phyloP scores from a whole-genome alignment of 2,888 invertebrate genomes.

The Phasia obesa region DNA sequence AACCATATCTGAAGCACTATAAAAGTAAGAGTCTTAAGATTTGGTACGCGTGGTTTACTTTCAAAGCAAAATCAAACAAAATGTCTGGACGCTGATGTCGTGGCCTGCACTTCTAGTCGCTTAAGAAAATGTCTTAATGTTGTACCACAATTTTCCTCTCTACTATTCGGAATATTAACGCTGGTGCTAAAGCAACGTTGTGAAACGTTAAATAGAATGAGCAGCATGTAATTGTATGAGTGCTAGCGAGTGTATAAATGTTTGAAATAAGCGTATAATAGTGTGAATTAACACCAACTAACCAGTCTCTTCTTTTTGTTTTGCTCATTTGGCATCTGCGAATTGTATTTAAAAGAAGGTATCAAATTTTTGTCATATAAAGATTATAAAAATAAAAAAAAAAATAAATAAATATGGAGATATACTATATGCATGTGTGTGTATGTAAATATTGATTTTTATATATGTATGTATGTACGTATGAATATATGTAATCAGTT shows the following conservation, averaged over 20 bases:
- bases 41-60: too few relatives aligned
- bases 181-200: conserved; percentile 29
- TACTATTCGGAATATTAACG: conserved; percentile 7
- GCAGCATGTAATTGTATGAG: conserved; percentile 28
- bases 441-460: background rate
- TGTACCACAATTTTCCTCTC: conserved; percentile 7
- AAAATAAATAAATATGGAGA: conserved; percentile 32
- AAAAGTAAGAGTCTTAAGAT: too few relatives aligned
- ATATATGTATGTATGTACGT: background rate
- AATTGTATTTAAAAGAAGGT: conserved; percentile 60
- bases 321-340: conserved; percentile 62
- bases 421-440: background rate
- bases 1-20: too few relatives aligned
- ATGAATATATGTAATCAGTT: background rate
- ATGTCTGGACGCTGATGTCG: too few relatives aligned
- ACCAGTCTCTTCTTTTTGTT: conserved; percentile 51
- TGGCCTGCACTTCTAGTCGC: too few relatives aligned
- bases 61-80: too few relatives aligned
- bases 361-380: conserved; percentile 67
- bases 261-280: conserved; percentile 54
- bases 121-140: too few relatives aligned
- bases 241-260: conserved; percentile 27
- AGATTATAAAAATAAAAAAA: conserved; percentile 46
- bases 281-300: conserved; percentile 69
- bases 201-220: conserved; percentile 23